phyloP scores from a whole-genome alignment of 2,797 vertebrate species.

The Myotis findleyi region DNA sequence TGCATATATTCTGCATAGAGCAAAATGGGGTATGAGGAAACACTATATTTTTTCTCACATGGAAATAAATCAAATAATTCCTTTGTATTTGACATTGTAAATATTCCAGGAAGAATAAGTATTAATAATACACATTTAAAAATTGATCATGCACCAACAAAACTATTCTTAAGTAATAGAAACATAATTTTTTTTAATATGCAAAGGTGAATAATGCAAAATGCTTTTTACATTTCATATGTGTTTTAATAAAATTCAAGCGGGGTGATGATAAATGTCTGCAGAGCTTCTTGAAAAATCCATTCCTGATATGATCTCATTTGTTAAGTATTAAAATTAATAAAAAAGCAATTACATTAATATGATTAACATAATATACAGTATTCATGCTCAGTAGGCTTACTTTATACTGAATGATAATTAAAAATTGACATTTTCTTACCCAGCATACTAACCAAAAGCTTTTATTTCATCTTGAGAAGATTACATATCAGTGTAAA shows the following conservation, averaged over 20 bases:
- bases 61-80: not conserved
- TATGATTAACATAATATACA: constrained; percentile 71
- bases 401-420: constrained; percentile 37
- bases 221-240: constrained; percentile 3
- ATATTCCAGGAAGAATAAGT: constrained; percentile 1
- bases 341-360: constrained; percentile 66
- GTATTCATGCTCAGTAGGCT: constrained; percentile 49
- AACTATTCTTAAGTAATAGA: constrained; percentile 24
- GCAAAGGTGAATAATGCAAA: not conserved
- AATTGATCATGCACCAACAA: not conserved
- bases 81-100: not conserved
- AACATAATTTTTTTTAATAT: constrained; percentile 44
- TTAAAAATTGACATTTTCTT: constrained; percentile 67
- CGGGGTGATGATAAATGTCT: not conserved
- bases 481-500: constrained; percentile 67
- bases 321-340: constrained; percentile 65
- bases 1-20: not conserved
- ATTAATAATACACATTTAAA: not conserved
- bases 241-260: constrained; percentile 27
- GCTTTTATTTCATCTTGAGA: constrained; percentile 69
- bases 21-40: not conserved
- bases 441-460: constrained; percentile 27
- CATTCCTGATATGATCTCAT: constrained; percentile 50
- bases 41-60: not conserved
- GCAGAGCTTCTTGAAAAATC: constrained; percentile 53